Evolutionary conservation across 2,888 invertebrate species (phyloP).

Genomic region (Lathronympha strigana): DNA sequence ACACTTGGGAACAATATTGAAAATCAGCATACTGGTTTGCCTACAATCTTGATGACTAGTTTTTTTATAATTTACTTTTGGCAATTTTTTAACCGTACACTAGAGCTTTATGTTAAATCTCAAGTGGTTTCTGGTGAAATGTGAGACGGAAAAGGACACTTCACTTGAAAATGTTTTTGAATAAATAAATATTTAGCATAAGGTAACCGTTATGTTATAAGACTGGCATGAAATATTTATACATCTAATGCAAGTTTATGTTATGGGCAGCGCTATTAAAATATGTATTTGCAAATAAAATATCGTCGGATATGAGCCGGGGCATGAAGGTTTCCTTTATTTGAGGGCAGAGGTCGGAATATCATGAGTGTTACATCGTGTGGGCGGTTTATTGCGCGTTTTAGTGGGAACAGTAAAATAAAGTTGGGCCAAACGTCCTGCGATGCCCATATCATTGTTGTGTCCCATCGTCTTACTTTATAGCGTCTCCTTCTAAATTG

Average conservation of each 20-base stretch:
- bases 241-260: constrained; percentile 18
- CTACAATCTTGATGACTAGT: too few species aligned
- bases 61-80: too few species aligned
- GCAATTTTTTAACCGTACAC: too few species aligned
- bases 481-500: constrained; percentile 66
- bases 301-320: constrained; percentile 45
- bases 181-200: neutral
- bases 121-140: constrained; percentile 6
- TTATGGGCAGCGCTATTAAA: constrained; percentile 41
- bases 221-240: constrained; percentile 6
- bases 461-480: constrained; percentile 66
- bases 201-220: neutral
- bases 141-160: constrained; percentile 11
- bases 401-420: constrained; percentile 76
- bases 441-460: constrained; percentile 69
- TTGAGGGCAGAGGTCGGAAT: constrained; percentile 76
- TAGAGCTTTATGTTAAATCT: too few species aligned
- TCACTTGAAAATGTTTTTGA: constrained; percentile 7
- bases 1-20: neutral
- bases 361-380: constrained; percentile 72
- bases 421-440: constrained; percentile 71
- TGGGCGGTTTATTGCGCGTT: constrained; percentile 79
- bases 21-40: neutral
- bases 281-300: constrained; percentile 52
- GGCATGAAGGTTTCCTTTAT: constrained; percentile 57